Base-by-base conservation (phyloP, 35 echinoderm and acorn worm genomes). In the Holothuria glaberrima region DNA sequence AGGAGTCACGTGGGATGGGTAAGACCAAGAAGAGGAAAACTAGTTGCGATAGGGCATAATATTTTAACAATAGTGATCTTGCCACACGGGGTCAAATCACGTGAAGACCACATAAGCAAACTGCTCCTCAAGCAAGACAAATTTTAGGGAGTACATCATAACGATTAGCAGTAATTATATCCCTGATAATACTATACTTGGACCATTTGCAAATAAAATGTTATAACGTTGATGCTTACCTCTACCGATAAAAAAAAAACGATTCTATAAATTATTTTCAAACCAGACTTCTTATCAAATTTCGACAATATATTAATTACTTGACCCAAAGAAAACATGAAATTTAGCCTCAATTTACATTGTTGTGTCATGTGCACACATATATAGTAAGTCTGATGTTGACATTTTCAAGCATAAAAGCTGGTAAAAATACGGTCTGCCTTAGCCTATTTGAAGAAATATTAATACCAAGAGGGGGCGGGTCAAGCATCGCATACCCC, bases 51-150 rank as follows among this genome's bases (percentile, higher is more conserved):
- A 64, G 19, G 60, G 3, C 2, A 64, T 64, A 64, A 64, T 20
- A 27, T 64, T 64, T 3, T 64, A 64, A 64, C 60, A 64, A 64
- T 64, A 64, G 60, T 27, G 60, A 64, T 64, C 60, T 64, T 64
- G 60, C 13, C 60, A 64, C 60, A 64, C 26, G 3, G 60, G 3
- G 60, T 64, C 13, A 64, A 64, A 5, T 64, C 60, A 64, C 60
- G 13, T 64, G 60, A 64, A 64, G 60, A 64, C 60, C 60, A 64
- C 60, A 64, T 64, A 64, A 64, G 60, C 60, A 64, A 64, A 64
- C 60, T 64, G 60, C 60, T 64, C 60, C 60, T 64, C 60, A 64
- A 64, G 3, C 60, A 64, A 64, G 60, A 64, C 60, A 64, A 64
- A 64, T 64, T 64, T 64, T 64, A 64, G 3, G 13, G 19, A 3